Percentiles rank a stretch among this genome's conserved stretches.
These are phyloP conservation scores for Sepioteuthis lessoniana DNA, from an alignment of 2,888 invertebrate species.

Conservation along the genomic window DNA sequence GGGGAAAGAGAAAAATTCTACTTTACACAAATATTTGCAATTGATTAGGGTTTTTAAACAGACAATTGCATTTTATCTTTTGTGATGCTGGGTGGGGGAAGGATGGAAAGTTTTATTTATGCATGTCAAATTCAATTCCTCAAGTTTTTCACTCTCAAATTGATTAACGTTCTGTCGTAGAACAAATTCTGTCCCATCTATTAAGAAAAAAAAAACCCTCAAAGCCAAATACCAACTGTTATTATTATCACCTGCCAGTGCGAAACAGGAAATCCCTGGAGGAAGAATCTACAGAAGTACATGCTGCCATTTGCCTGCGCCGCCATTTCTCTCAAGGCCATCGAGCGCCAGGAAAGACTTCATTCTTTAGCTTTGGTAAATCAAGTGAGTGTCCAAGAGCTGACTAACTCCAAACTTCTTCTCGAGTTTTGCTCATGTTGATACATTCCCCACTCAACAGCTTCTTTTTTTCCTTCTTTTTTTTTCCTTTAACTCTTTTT, in stretches of 20 bases:
- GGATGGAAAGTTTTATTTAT: too few species aligned
- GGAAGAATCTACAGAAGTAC: not conserved
- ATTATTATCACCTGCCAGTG: not conserved
- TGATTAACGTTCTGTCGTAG: too few species aligned
- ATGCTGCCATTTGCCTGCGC: not conserved
- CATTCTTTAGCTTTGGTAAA: constrained; percentile 14
- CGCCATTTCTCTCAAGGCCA: constrained; percentile 7
- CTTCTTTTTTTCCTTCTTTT: not conserved
- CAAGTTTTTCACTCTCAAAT: too few species aligned
- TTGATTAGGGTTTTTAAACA: too few species aligned
- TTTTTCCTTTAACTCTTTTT: not conserved
- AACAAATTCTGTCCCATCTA: not conserved
- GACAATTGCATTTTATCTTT: too few species aligned
- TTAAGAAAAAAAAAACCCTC: not conserved
- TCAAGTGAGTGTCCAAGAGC: constrained; percentile 33
- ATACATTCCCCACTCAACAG: not conserved
- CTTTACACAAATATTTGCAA: too few species aligned
- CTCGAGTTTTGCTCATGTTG: not conserved
- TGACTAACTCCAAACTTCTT: not conserved
- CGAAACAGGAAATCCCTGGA: constrained; percentile 9
- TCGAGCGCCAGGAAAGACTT: not conserved
- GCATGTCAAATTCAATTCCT: too few species aligned
- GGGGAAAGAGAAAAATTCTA: too few species aligned
- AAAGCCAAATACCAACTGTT: not conserved
- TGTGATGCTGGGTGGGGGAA: too few species aligned